A percentile compares a stretch with the other conserved stretches of the same genome.
Evolutionary conservation across 1,140 invertebrate species (phyloP).

Genomic region (Drosophila parvula): DNA sequence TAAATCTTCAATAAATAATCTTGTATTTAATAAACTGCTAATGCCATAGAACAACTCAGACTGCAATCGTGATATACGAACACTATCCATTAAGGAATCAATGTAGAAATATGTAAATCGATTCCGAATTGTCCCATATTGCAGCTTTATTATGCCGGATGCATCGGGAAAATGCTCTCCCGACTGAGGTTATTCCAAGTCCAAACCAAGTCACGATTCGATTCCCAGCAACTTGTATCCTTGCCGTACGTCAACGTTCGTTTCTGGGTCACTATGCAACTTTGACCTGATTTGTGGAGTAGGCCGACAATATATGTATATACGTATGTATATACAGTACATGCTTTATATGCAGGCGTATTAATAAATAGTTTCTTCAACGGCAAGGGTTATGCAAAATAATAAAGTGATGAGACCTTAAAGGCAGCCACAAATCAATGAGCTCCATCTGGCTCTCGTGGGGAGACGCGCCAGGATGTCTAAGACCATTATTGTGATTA

Average conservation of each 20-base stretch:
- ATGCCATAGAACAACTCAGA: neutral
- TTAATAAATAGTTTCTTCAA: conserved; percentile 5
- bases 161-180: conserved; percentile 1
- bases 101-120: neutral
- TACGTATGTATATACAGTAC: conserved; percentile 1
- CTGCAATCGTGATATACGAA: neutral
- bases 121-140: neutral
- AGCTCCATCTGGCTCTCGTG: conserved; percentile 10
- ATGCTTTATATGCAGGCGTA: conserved; percentile 6
- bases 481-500: conserved; percentile 73
- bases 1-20: no score
- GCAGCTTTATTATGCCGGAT: neutral
- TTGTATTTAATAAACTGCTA: neutral
- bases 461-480: conserved; percentile 65
- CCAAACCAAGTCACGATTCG: conserved; percentile 28
- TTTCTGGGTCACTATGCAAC: conserved; percentile 76
- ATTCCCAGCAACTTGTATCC: conserved; percentile 46
- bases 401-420: neutral
- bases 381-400: conserved; percentile 31
- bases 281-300: conserved; percentile 73
- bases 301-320: conserved; percentile 11
- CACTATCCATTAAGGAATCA: no score
- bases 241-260: conserved; percentile 57
- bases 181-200: neutral
- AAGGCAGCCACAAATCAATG: conserved; percentile 43